Percentiles rank a stretch among this genome's conserved stretches.
Conservation (phyloP, 1,140 invertebrate species). For the Papilio dardanus region DNA sequence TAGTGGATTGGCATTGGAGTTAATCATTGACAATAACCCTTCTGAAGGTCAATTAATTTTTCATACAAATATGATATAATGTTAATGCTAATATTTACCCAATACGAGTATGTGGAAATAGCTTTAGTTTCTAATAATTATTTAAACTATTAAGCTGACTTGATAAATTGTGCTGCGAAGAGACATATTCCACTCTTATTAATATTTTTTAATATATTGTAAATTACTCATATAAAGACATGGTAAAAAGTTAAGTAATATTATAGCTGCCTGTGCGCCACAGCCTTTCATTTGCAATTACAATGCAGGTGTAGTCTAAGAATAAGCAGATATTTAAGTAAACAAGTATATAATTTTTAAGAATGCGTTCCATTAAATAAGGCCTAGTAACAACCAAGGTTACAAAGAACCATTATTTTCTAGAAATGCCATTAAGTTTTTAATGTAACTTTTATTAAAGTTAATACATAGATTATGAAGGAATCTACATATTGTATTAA, state of each 20-base stretch:
- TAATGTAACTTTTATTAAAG: too few species aligned
- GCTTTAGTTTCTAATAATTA: background rate
- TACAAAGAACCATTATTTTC: too few species aligned
- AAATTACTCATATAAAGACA: background rate
- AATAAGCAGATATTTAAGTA: constrained; percentile 11
- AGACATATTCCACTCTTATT: background rate
- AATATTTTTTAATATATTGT: background rate
- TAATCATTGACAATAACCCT: background rate
- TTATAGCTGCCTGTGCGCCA: background rate
- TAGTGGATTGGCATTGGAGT: background rate
- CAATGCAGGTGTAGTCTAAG: constrained; percentile 17
- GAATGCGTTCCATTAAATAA: background rate
- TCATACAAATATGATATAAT: background rate
- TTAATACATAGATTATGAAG: too few species aligned
- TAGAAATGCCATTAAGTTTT: too few species aligned
- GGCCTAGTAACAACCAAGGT: background rate
- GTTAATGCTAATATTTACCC: background rate
- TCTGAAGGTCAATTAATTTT: background rate
- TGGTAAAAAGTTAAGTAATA: background rate
- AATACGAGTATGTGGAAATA: background rate
- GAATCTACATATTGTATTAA: too few species aligned
- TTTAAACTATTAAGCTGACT: too few species aligned
- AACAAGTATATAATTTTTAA: constrained; percentile 4
- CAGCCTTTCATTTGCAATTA: background rate
- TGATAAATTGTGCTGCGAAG: background rate